Base-by-base conservation (phyloP, 2,888 invertebrate genomes). In the Metalampra italica region DNA sequence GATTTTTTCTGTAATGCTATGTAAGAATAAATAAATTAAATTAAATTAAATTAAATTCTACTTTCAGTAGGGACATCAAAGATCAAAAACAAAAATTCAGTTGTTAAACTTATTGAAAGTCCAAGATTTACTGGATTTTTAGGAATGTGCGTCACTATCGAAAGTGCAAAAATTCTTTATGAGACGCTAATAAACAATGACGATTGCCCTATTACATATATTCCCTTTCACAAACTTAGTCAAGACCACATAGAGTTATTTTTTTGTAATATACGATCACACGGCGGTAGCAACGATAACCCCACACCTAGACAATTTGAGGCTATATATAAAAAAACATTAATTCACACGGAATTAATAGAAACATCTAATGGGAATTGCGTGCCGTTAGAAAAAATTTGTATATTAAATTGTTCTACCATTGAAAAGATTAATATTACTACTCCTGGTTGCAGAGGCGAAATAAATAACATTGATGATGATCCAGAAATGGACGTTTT, bases 221-320 rank as follows among this genome's bases (percentile, higher is more conserved):
- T 49, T 7, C 45, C 46, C 5, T 29, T 50, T 1, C 49, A 50
- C 29, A 32, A 36, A 29, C 29, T 50, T n/a, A 42, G 42, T 12
- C 49, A 50, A 43, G 51, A 46, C 40, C 52, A 52, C 11, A 46
- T 52, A 32, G 52, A 52, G 29, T 38, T 46, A 0, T 44, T 52
- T 45, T 52, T 49, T 12, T 34, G 47, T 29, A 47, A 45, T 13
- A 45, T 52, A 5, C 29, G 52, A 49, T 49, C 45, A 29, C 47
- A 37, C 32, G 52, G 52, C 2, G 52, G 52, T 34, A 34, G 22
- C 9, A 52, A 52, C 9, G 30, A 52, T 14, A 52, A 47, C 32
- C 44, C 50, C 3, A 46, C 43, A 7, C 32, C 47, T 29, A 29
- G 36, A 0, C 42, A 44, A 29, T 47, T 47, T 7, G 38, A 47